phyloP scores from a whole-genome alignment of 2,113 vertebrate genomes.

The Piaya cayana region DNA sequence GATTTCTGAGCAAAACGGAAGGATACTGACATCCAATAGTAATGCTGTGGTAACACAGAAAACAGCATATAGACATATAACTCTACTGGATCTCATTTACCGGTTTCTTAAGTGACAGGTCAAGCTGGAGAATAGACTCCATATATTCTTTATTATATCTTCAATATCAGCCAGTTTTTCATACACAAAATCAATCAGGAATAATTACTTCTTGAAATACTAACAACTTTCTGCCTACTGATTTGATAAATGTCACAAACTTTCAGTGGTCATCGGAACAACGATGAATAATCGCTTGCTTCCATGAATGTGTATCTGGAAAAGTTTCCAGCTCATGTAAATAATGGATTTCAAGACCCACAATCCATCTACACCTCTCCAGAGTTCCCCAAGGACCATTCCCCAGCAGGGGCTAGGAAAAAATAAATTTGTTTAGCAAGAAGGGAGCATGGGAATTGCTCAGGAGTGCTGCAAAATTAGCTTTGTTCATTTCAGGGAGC shows the following conservation, averaged over 20 bases:
- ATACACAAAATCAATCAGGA: neutral
- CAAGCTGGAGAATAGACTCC: neutral
- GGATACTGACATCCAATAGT: neutral
- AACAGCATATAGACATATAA: neutral
- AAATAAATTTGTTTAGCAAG: accelerated
- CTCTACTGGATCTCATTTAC: neutral
- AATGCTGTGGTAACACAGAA: neutral
- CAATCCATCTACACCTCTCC: accelerated
- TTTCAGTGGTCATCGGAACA: neutral
- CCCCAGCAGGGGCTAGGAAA: neutral
- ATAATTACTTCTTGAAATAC: neutral
- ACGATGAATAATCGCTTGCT: neutral
- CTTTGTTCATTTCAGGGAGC: neutral
- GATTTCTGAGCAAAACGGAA: neutral
- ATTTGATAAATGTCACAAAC: neutral
- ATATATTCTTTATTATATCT: neutral
- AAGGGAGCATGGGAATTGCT: neutral
- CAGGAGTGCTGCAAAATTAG: neutral
- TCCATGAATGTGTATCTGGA: neutral
- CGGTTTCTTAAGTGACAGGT: neutral
- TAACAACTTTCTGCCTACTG: neutral
- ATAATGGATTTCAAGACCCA: neutral
- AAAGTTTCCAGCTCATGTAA: neutral
- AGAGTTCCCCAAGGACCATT: neutral
- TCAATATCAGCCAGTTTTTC: neutral